Evolutionary conservation across 1,140 invertebrate genomes (phyloP).

Genomic region (Babylonia areolata): DNA sequence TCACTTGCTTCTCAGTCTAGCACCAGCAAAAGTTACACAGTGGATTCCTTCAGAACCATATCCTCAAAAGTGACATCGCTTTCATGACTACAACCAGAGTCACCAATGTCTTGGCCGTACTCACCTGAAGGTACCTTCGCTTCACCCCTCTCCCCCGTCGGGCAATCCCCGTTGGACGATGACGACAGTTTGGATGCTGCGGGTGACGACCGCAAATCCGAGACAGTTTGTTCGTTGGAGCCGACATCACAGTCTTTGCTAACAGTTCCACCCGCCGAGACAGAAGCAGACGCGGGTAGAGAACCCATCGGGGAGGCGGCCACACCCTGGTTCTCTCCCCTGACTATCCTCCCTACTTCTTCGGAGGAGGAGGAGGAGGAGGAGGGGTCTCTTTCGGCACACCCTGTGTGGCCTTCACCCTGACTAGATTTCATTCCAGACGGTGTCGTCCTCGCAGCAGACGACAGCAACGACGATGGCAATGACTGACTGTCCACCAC

Average conservation of each 20-base stretch:
- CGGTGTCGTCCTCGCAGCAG: too few species aligned
- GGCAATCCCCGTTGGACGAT: constrained; percentile 17
- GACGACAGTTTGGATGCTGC: not conserved
- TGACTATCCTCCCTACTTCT: not conserved
- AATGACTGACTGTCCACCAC: not conserved
- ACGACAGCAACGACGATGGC: too few species aligned
- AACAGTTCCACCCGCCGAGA: not conserved
- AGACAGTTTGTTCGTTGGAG: constrained; percentile 27
- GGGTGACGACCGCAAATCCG: not conserved
- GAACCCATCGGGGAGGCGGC: not conserved
- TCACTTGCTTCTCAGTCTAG: not conserved
- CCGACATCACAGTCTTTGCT: constrained; percentile 26
- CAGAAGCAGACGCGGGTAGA: not conserved
- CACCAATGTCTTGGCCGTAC: not conserved
- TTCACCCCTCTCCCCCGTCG: not conserved
- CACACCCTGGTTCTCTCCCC: not conserved
- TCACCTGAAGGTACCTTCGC: not conserved
- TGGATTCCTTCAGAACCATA: constrained; percentile 20
- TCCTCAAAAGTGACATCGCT: not conserved
- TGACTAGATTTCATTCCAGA: constrained; percentile 8
- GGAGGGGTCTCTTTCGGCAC: too few species aligned
- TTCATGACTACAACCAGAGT: not conserved
- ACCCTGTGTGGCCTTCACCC: not conserved
- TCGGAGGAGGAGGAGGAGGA: not conserved
- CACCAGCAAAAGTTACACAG: not conserved